These are phyloP conservation scores for Popillia japonica DNA, from an alignment of 1,140 invertebrate species.

Conservation along the genomic window DNA sequence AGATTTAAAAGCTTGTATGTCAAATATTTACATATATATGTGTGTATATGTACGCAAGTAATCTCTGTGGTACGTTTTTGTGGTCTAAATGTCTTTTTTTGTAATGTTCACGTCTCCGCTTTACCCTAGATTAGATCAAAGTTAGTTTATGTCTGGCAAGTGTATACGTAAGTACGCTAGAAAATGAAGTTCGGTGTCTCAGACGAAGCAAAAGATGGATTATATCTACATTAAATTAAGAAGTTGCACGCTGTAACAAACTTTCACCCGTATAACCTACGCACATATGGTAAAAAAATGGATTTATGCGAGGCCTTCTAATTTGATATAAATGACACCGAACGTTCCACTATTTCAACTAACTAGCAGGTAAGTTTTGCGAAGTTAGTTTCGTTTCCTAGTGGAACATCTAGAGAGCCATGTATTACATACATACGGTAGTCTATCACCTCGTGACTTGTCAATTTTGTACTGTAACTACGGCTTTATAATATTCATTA, in stretches of 20 bases:
- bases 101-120: not conserved
- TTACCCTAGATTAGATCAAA: constrained; percentile 1
- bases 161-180: not conserved
- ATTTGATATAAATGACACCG: constrained; percentile 31
- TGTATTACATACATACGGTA: not conserved
- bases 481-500: too few species aligned
- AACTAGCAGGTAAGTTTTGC: not conserved
- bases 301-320: not conserved
- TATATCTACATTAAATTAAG: constrained; percentile 35
- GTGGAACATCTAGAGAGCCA: not conserved
- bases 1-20: not conserved
- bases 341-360: constrained; percentile 1
- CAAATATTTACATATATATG: not conserved
- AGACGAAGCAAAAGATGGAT: constrained; percentile 28
- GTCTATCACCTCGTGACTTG: not conserved
- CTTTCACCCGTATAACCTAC: not conserved
- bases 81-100: constrained; percentile 19
- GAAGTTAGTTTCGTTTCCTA: not conserved
- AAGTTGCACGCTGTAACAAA: not conserved
- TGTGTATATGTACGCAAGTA: constrained; percentile 1
- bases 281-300: constrained; percentile 10
- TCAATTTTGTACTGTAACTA: not conserved
- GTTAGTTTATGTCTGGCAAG: not conserved
- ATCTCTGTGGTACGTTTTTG: not conserved
- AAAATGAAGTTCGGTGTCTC: not conserved